These are phyloP conservation scores for Lepidurus packardi DNA, from an alignment of 1,140 invertebrate genomes.

Conservation along the genomic window DNA sequence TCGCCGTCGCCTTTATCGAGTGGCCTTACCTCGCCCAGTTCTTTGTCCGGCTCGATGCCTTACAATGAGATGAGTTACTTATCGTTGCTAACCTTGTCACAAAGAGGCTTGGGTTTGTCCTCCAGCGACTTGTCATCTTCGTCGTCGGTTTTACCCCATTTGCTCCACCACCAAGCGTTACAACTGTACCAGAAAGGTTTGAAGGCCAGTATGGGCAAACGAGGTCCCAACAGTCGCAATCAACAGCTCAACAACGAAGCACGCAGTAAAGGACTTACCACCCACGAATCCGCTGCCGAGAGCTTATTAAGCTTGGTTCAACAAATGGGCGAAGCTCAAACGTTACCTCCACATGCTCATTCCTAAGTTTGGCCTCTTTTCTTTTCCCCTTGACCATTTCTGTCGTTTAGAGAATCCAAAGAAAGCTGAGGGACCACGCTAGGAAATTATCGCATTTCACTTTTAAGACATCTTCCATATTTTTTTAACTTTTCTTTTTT, in stretches of 20 bases:
- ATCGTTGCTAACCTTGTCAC: conserved; percentile 34
- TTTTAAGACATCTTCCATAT: not conserved
- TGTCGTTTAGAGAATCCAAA: not conserved
- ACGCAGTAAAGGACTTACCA: conserved; percentile 23
- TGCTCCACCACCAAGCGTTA: conserved; percentile 25
- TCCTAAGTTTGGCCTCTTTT: not conserved
- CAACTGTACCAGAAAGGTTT: conserved; percentile 24
- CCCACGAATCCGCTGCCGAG: conserved; percentile 29
- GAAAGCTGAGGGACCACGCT: not conserved
- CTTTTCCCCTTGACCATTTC: not conserved
- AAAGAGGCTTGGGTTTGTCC: conserved; percentile 22
- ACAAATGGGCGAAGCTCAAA: conserved; percentile 35
- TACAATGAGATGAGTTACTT: conserved; percentile 35
- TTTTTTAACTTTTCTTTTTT: too few relatives aligned
- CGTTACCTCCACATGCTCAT: conserved; percentile 7
- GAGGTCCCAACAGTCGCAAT: not conserved
- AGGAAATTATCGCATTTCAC: not conserved
- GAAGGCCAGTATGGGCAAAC: conserved; percentile 1
- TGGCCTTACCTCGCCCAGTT: conserved; percentile 21
- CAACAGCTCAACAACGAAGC: conserved; percentile 12
- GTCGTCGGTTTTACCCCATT: conserved; percentile 16
- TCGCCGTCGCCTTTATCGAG: conserved; percentile 23
- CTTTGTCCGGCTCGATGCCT: conserved; percentile 21
- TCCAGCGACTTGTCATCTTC: conserved; percentile 24
- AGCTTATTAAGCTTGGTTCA: conserved; percentile 37